Evolutionary conservation across 2,113 vertebrate genomes (phyloP).

Genomic region (Panthera leo): DNA sequence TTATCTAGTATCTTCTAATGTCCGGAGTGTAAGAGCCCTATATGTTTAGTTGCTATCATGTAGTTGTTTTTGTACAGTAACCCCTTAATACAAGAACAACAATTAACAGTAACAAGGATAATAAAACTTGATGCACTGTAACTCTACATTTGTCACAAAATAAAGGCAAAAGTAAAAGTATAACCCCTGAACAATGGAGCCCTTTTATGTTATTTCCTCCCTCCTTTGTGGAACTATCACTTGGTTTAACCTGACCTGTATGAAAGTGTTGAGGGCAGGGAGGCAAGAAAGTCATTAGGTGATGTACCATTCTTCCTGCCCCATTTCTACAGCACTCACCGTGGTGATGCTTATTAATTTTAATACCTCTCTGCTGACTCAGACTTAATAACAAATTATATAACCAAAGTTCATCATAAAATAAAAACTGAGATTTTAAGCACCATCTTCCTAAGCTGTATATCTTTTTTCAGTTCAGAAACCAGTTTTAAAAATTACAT

Average conservation of each 20-base stretch:
- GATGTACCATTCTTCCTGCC: neutral
- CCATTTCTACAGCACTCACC: neutral
- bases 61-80: neutral
- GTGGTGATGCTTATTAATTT: neutral
- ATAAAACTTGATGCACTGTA: neutral
- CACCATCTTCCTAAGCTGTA: neutral
- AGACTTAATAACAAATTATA: neutral
- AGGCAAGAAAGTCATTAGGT: neutral
- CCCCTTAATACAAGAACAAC: neutral
- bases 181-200: neutral
- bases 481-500: neutral
- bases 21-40: neutral
- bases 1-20: neutral
- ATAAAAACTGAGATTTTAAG: neutral
- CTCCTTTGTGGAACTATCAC: neutral
- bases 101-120: neutral
- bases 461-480: neutral
- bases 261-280: neutral
- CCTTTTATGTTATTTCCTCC: neutral
- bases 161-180: neutral
- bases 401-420: neutral
- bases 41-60: neutral
- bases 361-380: neutral
- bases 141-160: neutral
- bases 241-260: neutral